phyloP scores from a whole-genome alignment of 2,797 vertebrate genomes.

The Arremon aurantiirostris region DNA sequence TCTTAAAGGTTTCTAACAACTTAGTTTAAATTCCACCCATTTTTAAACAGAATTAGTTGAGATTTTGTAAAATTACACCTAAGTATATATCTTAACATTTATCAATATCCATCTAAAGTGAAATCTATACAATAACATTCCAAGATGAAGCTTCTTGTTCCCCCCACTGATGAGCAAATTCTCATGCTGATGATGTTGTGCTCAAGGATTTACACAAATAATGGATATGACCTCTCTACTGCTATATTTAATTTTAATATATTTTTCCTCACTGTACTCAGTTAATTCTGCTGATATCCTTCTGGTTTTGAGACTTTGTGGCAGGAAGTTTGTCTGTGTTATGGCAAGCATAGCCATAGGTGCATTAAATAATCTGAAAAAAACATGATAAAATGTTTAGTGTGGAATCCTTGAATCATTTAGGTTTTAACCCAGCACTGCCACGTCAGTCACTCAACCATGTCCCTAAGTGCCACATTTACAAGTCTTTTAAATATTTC shows the following conservation, averaged over 20 bases:
- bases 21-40: not conserved
- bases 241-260: not conserved
- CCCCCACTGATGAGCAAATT: not conserved
- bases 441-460: not conserved
- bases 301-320: not conserved
- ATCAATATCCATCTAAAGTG: not conserved
- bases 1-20: not conserved
- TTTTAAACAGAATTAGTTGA: not conserved
- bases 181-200: not conserved
- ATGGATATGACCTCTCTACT: not conserved
- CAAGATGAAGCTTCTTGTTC: not conserved
- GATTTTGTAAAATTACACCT: not conserved
- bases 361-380: not conserved
- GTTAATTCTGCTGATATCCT: not conserved
- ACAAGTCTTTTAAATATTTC: not conserved
- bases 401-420: not conserved
- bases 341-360: not conserved
- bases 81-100: not conserved
- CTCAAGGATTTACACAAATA: not conserved
- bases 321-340: fast-evolving
- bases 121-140: not conserved
- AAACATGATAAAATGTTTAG: not conserved
- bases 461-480: not conserved
- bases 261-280: not conserved
- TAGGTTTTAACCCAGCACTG: not conserved